Base-by-base conservation (phyloP, 2,888 invertebrate species). In the Lithophane semibrunnea region DNA sequence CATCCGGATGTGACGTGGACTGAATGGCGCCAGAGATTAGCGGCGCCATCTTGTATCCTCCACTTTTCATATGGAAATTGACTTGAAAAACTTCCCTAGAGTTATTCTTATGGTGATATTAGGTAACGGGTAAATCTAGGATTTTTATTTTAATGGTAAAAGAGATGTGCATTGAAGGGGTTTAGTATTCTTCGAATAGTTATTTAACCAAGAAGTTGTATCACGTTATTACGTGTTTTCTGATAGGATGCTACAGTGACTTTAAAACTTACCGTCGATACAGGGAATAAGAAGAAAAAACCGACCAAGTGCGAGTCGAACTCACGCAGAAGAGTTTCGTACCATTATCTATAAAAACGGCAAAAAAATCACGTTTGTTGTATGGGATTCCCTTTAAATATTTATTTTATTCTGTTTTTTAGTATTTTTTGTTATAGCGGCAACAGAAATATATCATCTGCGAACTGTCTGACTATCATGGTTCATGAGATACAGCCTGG, bases 1-100 rank as follows among this genome's bases (percentile, higher is more conserved):
- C 90, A 83, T 85, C 88, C 91, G 92, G 93, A 92, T 88, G 92
- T 92, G 92, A 93, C 91, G 90, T 90, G 85, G 88, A 77, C 89
- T 91, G 88, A 92, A 91, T 90, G 94, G 92, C 93, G 94, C 90
- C 93, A 84, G 80, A 89, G 86, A 89, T 88, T 88, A 88, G 83
- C 71, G 80, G 7, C 80, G 84, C 86, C 86, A 82, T 85, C 75
- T 86, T 82, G 85, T 69, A 78, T 73, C 73, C 71, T 68, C 60
- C 70, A 84, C 88, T 85, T 89, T 89, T 89, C 84, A 77, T 82
- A 88, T 88, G 86, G 77, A 87, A 86, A 89, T 88, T 69, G 75
- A 75, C 70, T 79, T 73, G 66, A 73, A 73, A 78, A 87, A 84
- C 63, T 84, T 88, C 81, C 66, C 4, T 7, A 8, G 18, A 70